These are phyloP conservation scores for Latheticus oryzae DNA, from an alignment of 2,888 invertebrate species.

Conservation along the genomic window DNA sequence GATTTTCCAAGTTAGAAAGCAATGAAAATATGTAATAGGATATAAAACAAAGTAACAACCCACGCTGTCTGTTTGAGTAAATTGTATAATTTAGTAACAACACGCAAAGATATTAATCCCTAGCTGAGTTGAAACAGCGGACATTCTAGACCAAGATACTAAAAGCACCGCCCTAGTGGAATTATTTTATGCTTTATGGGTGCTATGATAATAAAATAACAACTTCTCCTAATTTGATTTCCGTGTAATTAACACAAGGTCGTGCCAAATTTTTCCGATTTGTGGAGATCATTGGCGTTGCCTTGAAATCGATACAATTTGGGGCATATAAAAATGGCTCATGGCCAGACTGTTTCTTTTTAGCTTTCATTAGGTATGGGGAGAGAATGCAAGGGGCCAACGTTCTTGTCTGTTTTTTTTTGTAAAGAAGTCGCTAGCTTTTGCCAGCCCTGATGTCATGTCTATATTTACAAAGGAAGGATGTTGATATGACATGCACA, in stretches of 20 bases:
- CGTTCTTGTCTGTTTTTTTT: slow-evolving; percentile 29
- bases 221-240: slow-evolving; percentile 26
- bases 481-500: slow-evolving; percentile 37
- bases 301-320: slow-evolving; percentile 19
- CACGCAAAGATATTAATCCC: slow-evolving; percentile 46
- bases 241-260: slow-evolving; percentile 32
- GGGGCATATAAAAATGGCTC: slow-evolving; percentile 21
- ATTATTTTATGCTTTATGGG: slow-evolving; percentile 33
- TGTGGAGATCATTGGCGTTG: not conserved
- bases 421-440: slow-evolving; percentile 15
- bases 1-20: no score
- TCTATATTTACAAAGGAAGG: slow-evolving; percentile 42
- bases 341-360: slow-evolving; percentile 25
- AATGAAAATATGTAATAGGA: slow-evolving; percentile 39
- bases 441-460: slow-evolving; percentile 42
- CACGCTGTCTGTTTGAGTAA: slow-evolving; percentile 47
- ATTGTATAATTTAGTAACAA: slow-evolving; percentile 47
- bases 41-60: slow-evolving; percentile 43
- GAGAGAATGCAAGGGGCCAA: slow-evolving; percentile 21
- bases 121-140: slow-evolving; percentile 6
- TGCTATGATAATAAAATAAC: slow-evolving; percentile 30
- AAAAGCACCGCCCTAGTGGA: slow-evolving; percentile 25
- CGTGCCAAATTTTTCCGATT: slow-evolving; percentile 6
- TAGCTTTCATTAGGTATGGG: slow-evolving; percentile 2
- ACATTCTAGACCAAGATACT: slow-evolving; percentile 15